A percentile compares a stretch with the other conserved stretches of the same genome.
Evolutionary conservation across 92 coral and sea anemone genomes (phyloP).

Genomic region (Umimayanthus kanabou): DNA sequence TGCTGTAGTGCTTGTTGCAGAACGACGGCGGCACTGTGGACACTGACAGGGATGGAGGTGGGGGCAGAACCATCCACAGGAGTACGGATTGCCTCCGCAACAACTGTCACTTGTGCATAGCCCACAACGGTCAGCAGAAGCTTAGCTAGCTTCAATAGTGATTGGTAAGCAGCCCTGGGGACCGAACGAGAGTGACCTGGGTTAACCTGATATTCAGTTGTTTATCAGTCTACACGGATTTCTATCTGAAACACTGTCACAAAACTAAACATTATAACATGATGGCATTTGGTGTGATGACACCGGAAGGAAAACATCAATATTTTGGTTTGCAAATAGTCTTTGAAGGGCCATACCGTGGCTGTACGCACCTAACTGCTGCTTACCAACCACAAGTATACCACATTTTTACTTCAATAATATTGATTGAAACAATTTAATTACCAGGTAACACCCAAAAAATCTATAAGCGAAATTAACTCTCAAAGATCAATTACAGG

Average conservation of each 20-base stretch:
- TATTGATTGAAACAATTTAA: too few species aligned
- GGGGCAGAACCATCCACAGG: constrained; percentile 64
- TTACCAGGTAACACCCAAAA: too few species aligned
- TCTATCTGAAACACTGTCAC: background rate
- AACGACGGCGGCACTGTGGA: constrained; percentile 92
- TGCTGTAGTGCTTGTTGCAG: constrained; percentile 92
- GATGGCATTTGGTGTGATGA: background rate
- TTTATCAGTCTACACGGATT: background rate
- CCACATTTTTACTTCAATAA: too few species aligned
- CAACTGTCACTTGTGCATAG: constrained; percentile 93
- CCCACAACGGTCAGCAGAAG: constrained; percentile 87
- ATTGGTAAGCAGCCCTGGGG: constrained; percentile 82
- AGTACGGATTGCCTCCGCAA: constrained; percentile 92
- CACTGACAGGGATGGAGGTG: constrained; percentile 76
- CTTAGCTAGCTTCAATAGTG: constrained; percentile 87
- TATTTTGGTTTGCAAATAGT: too few species aligned
- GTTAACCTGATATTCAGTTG: background rate
- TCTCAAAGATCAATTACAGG: too few species aligned
- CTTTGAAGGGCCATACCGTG: too few species aligned
- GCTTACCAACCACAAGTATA: too few species aligned
- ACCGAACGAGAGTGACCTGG: background rate
- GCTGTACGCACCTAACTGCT: too few species aligned
- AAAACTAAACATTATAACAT: too few species aligned
- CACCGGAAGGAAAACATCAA: too few species aligned
- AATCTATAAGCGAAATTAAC: too few species aligned